Evolutionary conservation across 2,797 vertebrate genomes (phyloP).

Genomic region (Pelochelys cantorii): DNA sequence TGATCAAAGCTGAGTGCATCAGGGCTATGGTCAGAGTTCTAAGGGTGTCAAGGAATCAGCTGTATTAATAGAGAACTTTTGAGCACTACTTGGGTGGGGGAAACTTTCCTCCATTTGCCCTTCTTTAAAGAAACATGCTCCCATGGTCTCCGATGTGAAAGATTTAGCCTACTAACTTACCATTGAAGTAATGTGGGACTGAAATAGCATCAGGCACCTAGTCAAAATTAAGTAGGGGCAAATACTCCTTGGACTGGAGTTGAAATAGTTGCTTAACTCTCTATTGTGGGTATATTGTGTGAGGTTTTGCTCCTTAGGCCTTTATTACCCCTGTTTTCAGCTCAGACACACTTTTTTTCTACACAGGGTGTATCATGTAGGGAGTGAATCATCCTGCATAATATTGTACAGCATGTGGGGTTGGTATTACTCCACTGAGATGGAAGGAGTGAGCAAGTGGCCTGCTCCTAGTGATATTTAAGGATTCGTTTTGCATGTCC

Average conservation of each 20-base stretch:
- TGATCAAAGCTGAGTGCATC: neutral
- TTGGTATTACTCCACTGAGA: neutral
- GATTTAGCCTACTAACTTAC: neutral
- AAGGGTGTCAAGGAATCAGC: neutral
- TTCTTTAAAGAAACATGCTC: neutral
- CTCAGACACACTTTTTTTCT: neutral
- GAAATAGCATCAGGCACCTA: neutral
- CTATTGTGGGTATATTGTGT: neutral
- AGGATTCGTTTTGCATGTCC: neutral
- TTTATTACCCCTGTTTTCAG: neutral
- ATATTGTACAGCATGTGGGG: neutral
- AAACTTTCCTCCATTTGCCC: neutral
- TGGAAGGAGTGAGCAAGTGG: neutral
- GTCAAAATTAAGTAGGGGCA: neutral
- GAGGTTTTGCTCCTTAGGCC: neutral
- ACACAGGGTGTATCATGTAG: neutral
- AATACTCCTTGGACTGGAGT: neutral
- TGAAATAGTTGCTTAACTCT: neutral
- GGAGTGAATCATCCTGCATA: neutral
- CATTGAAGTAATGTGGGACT: neutral
- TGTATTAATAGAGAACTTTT: neutral
- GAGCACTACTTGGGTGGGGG: neutral
- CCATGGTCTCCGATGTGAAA: neutral
- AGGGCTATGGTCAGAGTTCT: neutral
- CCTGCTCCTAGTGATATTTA: neutral